phyloP scores from a whole-genome alignment of 1,140 invertebrate species.

The Subanguina moxae region DNA sequence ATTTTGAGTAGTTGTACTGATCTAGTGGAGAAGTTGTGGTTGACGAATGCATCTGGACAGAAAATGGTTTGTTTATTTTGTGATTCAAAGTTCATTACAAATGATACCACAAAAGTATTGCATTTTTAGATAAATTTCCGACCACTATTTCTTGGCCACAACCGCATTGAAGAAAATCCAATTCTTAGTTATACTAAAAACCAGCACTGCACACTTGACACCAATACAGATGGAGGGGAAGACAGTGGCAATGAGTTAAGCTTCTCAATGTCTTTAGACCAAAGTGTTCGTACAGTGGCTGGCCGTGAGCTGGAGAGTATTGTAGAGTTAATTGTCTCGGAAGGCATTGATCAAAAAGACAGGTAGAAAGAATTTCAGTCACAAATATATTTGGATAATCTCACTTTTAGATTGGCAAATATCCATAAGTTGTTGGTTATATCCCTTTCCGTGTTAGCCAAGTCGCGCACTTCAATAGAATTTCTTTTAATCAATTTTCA shows the following conservation, averaged over 20 bases:
- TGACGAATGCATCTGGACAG: not conserved
- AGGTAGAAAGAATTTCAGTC: slow-evolving; percentile 15
- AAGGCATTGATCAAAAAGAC: not conserved
- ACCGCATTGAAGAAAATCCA: not conserved
- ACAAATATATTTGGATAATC: not conserved
- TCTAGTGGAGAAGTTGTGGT: slow-evolving; percentile 14
- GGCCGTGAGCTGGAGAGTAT: slow-evolving; percentile 18
- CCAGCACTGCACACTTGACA: not conserved
- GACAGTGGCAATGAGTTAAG: not conserved
- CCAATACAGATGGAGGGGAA: not conserved
- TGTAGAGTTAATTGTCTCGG: slow-evolving; percentile 3
- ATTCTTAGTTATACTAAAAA: not conserved
- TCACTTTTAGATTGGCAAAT: slow-evolving; percentile 11
- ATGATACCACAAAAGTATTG: not conserved
- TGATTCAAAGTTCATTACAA: no score
- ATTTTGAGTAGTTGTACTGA: not conserved
- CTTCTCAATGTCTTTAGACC: slow-evolving; percentile 13
- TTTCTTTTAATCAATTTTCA: slow-evolving; percentile 19
- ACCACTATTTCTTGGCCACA: not conserved
- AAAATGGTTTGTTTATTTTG: not conserved
- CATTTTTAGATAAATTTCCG: not conserved
- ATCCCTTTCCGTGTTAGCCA: slow-evolving; percentile 15
- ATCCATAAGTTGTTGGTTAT: slow-evolving; percentile 18
- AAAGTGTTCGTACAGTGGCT: slow-evolving; percentile 6
- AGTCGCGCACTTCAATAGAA: slow-evolving; percentile 13